These are phyloP conservation scores for Macaria notata DNA, from an alignment of 2,888 invertebrate species.

Conservation along the genomic window DNA sequence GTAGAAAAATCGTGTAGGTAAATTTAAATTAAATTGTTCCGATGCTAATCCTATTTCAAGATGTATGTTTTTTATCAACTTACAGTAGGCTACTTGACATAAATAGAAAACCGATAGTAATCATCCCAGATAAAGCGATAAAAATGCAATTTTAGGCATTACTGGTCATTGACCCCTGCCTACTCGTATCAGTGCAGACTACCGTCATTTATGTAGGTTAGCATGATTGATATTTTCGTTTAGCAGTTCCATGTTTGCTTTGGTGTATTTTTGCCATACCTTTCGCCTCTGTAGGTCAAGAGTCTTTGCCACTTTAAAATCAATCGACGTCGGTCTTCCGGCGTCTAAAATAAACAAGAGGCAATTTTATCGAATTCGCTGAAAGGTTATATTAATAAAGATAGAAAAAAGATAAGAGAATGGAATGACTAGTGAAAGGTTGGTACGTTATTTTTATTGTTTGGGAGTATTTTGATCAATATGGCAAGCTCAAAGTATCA, in stretches of 20 bases:
- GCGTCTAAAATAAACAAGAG: not conserved
- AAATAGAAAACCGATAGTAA: conserved; percentile 4
- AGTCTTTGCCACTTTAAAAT: not conserved
- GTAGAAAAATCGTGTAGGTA: too few species aligned
- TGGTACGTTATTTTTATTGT: too few species aligned
- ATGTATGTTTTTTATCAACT: too few species aligned
- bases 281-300: not conserved
- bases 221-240: conserved; percentile 18
- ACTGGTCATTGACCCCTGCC: conserved; percentile 15
- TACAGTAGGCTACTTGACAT: not conserved
- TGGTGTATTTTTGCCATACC: conserved; percentile 3
- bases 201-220: conserved; percentile 13
- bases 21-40: too few species aligned
- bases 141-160: conserved; percentile 13
- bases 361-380: too few species aligned
- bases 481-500: too few species aligned
- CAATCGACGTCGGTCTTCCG: not conserved
- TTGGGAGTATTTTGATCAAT: too few species aligned
- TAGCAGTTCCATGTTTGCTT: conserved; percentile 3
- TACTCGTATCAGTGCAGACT: conserved; percentile 17
- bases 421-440: too few species aligned
- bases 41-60: too few species aligned
- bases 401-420: too few species aligned
- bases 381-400: too few species aligned
- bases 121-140: conserved; percentile 10